Base-by-base conservation (phyloP, 2,113 vertebrate genomes). In the Sebastes schlegelii region DNA sequence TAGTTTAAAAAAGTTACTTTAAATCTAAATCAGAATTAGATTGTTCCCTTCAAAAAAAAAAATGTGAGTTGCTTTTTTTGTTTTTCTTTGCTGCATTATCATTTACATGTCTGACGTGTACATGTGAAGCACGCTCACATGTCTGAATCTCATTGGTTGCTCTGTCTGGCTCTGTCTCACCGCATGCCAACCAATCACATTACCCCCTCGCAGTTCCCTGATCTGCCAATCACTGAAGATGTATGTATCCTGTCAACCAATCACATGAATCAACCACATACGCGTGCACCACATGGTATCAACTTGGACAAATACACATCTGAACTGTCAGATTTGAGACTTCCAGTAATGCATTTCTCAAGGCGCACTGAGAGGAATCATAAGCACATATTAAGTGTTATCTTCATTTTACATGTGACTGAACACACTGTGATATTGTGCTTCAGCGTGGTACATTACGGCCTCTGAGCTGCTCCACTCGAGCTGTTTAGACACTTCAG, bases 81-180 rank as follows among this genome's bases (percentile, higher is more conserved):
- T 84, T 86, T 92, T 86, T 49, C 80, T 90, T 88, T 89, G 86
- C 92, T 82, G 49, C 93, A 92, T 92, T 60, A 52, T 90, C 86
- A 86, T 91, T 48, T 42, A 26, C 81, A 43, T 86, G 75, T 89
- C 12, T 34, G 48, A 4, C 52, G 55, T 92, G 69, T 40, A 72
- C 82, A 85, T 89, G 78, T 78, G 77, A 86, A 26, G 40, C 72
- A 45, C 11, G 9, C 8, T 87, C 85, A 80, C 86, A 86, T 83
- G 80, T 85, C 21, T 55, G 9, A 87, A 55, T 89, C 86, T 92
- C 92, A 89, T 82, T 80, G 84, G 82, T 90, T 81, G 84, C 86
- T 86, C 49, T 89, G 89, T 92, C 80, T 91, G 74, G 63, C 70
- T 91, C 81, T 89, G 65, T 92, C 76, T 91, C 76, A 74, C 85